Evolutionary conservation across 1,140 invertebrate species (phyloP), one percentile per base, ranked within the genome.

Genomic region (Samia ricini): DNA sequence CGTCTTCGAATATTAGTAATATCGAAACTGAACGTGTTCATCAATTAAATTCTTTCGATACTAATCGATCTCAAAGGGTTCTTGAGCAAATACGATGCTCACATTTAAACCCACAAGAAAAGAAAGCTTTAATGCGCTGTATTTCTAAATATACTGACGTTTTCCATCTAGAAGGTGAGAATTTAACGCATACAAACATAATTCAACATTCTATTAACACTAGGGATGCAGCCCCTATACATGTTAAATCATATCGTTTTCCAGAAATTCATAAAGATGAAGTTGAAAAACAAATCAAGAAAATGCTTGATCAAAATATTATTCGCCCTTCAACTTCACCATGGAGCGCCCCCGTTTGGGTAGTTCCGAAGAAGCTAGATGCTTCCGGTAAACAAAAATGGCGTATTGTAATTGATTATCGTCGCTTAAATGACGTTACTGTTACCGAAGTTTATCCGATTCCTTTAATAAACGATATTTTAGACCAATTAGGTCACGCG

Each of bases 221-320:
- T 24, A 50, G 36, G 2, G 33, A 68, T 62, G 54, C 56, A 20
- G 18, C 56, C 4, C 72, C 72, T 50, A 68, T 74, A 55, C 26
- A 74, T 51, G 61, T 54, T 0, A 71, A 74, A 55, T 60, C 68
- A 1, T 74, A 74, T 57, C 52, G 72, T 7, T 74, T 68, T 8
- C 66, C 69, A 10, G 63, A 71, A 18, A 60, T 54, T n/a, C 69
- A 71, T 20, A 70, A 70, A 22, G 42, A 65, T n/a, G 74, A 76
- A 65, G 68, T 69, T 2, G 57, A 66, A 15, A 56, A 10, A 0
- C 73, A 73, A 71, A 67, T 76, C 20, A 48, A 64, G 10, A 69
- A 67, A 50, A 68, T 75, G 65, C 54, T 75, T n/a, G 36, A 69
- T 4, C 54, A 72, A 49, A 61, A 55, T 3, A 36, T 61, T 7